These are phyloP conservation scores for Chionis minor DNA, from an alignment of 2,113 vertebrate species.

Conservation along the genomic window DNA sequence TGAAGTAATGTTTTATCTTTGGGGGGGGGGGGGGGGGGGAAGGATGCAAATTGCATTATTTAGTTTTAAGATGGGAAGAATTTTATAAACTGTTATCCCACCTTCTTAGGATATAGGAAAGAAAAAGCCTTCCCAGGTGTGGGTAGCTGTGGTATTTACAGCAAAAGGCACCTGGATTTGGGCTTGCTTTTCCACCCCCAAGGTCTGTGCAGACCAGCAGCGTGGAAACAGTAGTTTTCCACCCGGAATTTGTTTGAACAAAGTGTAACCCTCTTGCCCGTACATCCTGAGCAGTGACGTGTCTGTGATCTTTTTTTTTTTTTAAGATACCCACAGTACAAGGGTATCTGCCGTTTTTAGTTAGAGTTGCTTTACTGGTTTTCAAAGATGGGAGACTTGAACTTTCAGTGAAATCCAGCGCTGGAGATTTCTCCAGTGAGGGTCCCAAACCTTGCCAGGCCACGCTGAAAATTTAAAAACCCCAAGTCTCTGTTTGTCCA, in stretches of 20 bases:
- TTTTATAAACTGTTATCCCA: not conserved
- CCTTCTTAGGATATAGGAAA: not conserved
- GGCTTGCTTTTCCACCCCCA: not conserved
- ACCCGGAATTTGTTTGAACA: not conserved
- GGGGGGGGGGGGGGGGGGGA: not conserved
- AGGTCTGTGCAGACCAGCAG: not conserved
- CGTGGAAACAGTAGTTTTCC: not conserved
- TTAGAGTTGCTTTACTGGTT: conserved; percentile 47
- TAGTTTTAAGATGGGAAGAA: conserved; percentile 2
- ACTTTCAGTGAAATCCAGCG: not conserved
- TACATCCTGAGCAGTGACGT: not conserved
- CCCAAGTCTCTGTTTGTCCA: not conserved
- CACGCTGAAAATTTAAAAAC: not conserved
- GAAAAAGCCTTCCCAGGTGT: not conserved
- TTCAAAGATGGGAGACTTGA: conserved; percentile 27
- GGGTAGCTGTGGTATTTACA: not conserved
- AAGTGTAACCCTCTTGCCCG: not conserved
- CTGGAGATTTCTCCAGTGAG: not conserved
- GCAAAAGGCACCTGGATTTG: not conserved
- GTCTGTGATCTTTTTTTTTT: not conserved
- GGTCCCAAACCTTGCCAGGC: not conserved
- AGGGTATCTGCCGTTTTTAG: not conserved
- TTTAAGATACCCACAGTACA: not conserved
- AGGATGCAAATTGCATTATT: not conserved
- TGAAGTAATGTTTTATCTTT: not conserved